A percentile compares a stretch with the other conserved stretches of the same genome.
Evolutionary conservation across 2,888 invertebrate genomes (phyloP).

Genomic region (Drosophila emarginata): DNA sequence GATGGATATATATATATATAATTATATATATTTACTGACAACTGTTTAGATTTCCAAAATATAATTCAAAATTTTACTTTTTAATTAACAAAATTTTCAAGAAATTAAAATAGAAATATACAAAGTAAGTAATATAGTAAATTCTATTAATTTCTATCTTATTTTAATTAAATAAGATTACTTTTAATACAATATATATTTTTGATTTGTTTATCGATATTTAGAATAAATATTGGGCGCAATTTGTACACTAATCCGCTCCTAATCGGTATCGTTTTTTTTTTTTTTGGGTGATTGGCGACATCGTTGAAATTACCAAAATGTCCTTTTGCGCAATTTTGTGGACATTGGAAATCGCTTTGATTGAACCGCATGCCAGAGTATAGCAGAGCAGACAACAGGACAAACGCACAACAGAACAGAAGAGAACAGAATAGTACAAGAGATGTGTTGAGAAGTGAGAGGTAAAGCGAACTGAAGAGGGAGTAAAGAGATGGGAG

Average conservation of each 20-base stretch:
- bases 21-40: too few species aligned
- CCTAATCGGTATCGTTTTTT: conserved; percentile 11
- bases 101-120: too few species aligned
- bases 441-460: neutral
- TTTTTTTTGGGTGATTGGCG: conserved; percentile 13
- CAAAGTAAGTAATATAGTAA: too few species aligned
- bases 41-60: too few species aligned
- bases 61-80: too few species aligned
- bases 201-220: too few species aligned
- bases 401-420: conserved; percentile 37
- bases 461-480: neutral
- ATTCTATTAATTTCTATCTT: too few species aligned
- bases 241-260: conserved; percentile 8
- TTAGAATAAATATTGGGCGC: neutral
- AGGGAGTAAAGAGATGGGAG: neutral
- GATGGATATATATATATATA: too few species aligned
- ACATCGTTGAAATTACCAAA: conserved; percentile 75
- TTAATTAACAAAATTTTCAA: too few species aligned
- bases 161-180: too few species aligned
- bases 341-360: conserved; percentile 79
- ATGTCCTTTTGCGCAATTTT: conserved; percentile 78
- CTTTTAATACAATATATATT: too few species aligned
- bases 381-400: conserved; percentile 48
- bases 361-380: conserved; percentile 75
- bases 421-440: conserved; percentile 16